A percentile compares a stretch with the other conserved stretches of the same genome.
Conservation (phyloP, 2,797 vertebrate genomes). For the Trachops cirrhosus region DNA sequence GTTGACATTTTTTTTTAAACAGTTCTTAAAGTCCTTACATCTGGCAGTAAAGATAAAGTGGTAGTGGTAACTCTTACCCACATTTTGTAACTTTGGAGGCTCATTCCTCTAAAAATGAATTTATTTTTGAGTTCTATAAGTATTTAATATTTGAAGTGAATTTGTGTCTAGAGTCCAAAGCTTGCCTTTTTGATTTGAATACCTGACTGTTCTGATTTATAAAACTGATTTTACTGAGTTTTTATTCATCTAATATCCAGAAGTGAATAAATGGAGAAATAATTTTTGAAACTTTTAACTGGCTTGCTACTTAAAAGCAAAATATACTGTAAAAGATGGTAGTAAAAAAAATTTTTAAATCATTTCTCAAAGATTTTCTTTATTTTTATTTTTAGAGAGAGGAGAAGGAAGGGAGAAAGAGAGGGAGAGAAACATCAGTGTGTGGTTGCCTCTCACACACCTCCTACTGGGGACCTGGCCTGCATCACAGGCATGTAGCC, state of each 20-base stretch:
- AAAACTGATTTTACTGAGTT: constrained; percentile 6
- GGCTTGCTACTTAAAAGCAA: constrained; percentile 36
- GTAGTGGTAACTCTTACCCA: background rate
- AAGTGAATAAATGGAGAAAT: background rate
- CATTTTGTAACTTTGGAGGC: constrained; percentile 8
- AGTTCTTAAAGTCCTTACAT: constrained; percentile 7
- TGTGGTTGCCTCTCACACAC: no score
- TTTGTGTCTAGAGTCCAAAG: background rate
- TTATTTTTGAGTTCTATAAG: constrained; percentile 2
- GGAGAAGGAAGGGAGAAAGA: no score
- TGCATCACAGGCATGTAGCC: no score
- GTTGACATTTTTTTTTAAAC: no score
- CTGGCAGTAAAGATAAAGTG: constrained; percentile 28
- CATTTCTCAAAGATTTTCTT: no score
- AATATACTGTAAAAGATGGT: constrained; percentile 17
- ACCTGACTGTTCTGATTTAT: constrained; percentile 32
- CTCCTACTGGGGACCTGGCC: no score
- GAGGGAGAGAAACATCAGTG: no score
- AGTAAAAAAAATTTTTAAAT: background rate
- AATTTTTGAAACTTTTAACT: constrained; percentile 40
- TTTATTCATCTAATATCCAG: constrained; percentile 25
- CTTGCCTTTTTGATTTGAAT: constrained; percentile 35
- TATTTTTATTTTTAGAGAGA: no score
- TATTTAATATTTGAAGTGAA: constrained; percentile 40
- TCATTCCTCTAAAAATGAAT: constrained; percentile 2